phyloP scores from a whole-genome alignment of 2,888 invertebrate genomes.

The Petrolisthes cinctipes region DNA sequence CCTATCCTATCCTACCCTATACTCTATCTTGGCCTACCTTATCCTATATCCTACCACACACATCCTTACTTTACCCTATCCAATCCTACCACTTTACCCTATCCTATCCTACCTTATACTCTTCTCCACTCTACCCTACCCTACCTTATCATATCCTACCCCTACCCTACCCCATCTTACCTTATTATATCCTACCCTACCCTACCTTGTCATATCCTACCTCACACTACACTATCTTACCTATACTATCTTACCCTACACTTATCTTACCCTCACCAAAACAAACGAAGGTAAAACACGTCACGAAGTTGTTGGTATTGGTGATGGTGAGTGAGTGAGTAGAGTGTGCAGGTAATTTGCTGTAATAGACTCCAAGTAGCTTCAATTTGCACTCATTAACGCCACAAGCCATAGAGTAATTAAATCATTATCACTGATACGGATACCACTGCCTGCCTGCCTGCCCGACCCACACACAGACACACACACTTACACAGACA shows the following conservation, averaged over 20 bases:
- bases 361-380: background rate
- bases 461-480: background rate
- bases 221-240: no score
- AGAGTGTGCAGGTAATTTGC: background rate
- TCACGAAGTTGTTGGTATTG: background rate
- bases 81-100: background rate
- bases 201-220: no score
- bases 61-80: background rate
- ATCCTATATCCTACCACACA: background rate
- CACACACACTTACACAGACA: background rate
- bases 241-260: no score
- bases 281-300: background rate
- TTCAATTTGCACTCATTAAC: background rate
- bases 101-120: background rate
- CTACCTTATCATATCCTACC: background rate
- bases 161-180: background rate
- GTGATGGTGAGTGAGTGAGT: background rate
- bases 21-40: no score
- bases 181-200: background rate
- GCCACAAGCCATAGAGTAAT: background rate
- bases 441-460: background rate
- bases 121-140: background rate
- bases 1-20: no score
- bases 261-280: background rate
- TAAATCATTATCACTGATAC: background rate